These are phyloP conservation scores for Xenopus tropicalis DNA, from an alignment of 2,113 vertebrate species.

Conservation along the genomic window UCB_Xtro_10.0 CM004452.2:19092501-19093000, in stretches of 20 bases:
- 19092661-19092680: too few species aligned
- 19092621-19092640: too few species aligned
- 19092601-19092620: too few species aligned
- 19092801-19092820: slow-evolving; percentile 73
- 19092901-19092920: not conserved
- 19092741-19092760: slow-evolving; percentile 47
- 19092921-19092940: not conserved
- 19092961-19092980: slow-evolving; percentile 63
- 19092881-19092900: slow-evolving; percentile 50
- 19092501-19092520: too few species aligned
- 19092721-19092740: too few species aligned
- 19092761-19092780: slow-evolving; percentile 75
- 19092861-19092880: slow-evolving; percentile 67
- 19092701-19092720: too few species aligned
- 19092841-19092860: slow-evolving; percentile 66
- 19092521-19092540: too few species aligned
- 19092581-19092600: too few species aligned
- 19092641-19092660: too few species aligned
- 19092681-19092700: too few species aligned
- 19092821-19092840: slow-evolving; percentile 74
- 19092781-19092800: slow-evolving; percentile 64
- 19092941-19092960: not conserved
- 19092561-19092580: too few species aligned
- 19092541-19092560: too few species aligned
- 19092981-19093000: slow-evolving; percentile 91